Percentiles rank a stretch among this genome's conserved stretches.
Conservation (phyloP, 2,888 invertebrate species). For the Parnassius apollo region DNA sequence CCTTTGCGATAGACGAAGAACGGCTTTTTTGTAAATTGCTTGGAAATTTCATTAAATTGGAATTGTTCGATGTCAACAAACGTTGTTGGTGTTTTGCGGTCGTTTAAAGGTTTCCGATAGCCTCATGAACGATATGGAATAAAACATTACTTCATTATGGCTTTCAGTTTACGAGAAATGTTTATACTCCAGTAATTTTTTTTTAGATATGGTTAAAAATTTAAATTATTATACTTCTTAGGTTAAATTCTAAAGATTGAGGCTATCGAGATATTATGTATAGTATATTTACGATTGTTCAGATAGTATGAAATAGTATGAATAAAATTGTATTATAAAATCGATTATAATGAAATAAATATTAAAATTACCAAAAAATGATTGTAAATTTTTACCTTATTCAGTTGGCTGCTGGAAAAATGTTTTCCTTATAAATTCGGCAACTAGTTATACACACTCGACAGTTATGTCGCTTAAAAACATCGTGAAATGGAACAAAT, state of each 20-base stretch:
- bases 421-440: no score
- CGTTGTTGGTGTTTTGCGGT: conserved; percentile 7
- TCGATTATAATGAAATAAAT: neutral
- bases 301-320: neutral
- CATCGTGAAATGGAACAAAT: no score
- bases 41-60: neutral
- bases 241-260: conserved; percentile 11
- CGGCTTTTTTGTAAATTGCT: conserved; percentile 22
- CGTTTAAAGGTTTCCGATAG: conserved; percentile 21
- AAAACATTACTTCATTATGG: conserved; percentile 4
- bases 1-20: conserved; percentile 9
- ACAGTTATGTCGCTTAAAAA: no score
- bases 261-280: conserved; percentile 17
- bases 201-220: conserved; percentile 1
- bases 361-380: neutral
- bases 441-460: no score
- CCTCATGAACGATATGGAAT: conserved; percentile 8
- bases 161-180: conserved; percentile 5
- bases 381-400: no score
- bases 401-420: no score
- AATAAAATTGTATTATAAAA: neutral
- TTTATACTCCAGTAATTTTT: neutral
- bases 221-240: conserved; percentile 5
- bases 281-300: neutral
- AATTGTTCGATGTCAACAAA: conserved; percentile 12